Conservation (phyloP, 2,888 invertebrate genomes). For the Netelia virgata region DNA sequence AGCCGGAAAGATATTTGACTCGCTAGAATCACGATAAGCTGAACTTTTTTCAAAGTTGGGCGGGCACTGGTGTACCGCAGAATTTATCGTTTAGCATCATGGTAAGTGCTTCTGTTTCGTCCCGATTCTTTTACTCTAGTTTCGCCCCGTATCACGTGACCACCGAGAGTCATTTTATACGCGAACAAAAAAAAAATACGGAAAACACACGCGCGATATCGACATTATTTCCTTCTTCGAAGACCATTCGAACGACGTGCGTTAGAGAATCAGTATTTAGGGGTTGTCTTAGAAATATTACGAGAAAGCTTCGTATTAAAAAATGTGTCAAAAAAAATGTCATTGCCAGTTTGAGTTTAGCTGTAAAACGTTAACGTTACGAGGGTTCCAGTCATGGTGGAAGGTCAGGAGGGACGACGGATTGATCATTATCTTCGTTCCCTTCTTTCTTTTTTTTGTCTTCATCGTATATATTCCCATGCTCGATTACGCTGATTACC, state of each 20-base stretch:
- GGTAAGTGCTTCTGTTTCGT: conserved; percentile 38
- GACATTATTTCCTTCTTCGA: too few relatives aligned
- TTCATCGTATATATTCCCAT: background rate
- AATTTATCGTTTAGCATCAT: conserved; percentile 42
- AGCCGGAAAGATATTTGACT: conserved; percentile 62
- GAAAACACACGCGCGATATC: too few relatives aligned
- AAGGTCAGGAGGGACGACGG: background rate
- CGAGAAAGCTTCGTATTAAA: too few relatives aligned
- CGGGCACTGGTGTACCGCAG: conserved; percentile 11
- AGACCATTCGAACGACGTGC: too few relatives aligned
- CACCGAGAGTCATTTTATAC: too few relatives aligned
- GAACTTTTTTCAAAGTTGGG: conserved; percentile 31
- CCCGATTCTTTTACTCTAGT: too few relatives aligned
- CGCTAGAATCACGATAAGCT: conserved; percentile 59
- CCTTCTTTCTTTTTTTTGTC: background rate
- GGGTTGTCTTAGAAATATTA: too few relatives aligned
- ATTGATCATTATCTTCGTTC: background rate
- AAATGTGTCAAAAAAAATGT: too few relatives aligned
- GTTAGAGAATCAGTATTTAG: too few relatives aligned
- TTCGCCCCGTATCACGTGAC: too few relatives aligned
- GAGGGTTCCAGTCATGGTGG: background rate
- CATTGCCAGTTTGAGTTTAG: too few relatives aligned
- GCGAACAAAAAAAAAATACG: too few relatives aligned
- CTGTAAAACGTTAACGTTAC: background rate
- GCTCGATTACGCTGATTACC: conserved; percentile 32